Percentiles rank a stretch among this genome's conserved stretches.
Conservation (phyloP, 2,888 invertebrate genomes). For the Ophonus ardosiacus region DNA sequence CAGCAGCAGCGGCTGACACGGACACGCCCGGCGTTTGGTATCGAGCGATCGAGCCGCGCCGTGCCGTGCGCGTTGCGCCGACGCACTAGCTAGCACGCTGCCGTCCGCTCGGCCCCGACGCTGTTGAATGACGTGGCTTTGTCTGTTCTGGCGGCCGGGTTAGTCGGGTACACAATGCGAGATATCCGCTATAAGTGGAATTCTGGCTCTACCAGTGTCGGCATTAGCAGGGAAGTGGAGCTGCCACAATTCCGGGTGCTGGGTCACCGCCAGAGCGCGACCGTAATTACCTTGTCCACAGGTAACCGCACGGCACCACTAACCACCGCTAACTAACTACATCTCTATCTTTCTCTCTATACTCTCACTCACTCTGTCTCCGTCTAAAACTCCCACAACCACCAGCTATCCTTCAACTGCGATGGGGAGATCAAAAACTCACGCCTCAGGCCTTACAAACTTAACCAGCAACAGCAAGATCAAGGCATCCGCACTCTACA, state of each 20-base stretch:
- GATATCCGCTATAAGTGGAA: slow-evolving; percentile 98
- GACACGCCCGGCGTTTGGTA: slow-evolving; percentile 46
- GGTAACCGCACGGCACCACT: slow-evolving; percentile 83
- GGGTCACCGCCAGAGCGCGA: slow-evolving; percentile 96
- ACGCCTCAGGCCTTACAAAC: slow-evolving; percentile 22
- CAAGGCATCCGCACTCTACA: background rate
- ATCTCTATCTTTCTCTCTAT: slow-evolving; percentile 69
- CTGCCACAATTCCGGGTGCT: slow-evolving; percentile 98
- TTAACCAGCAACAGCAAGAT: slow-evolving; percentile 33
- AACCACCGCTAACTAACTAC: slow-evolving; percentile 72
- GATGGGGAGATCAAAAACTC: background rate
- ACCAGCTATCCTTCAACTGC: background rate
- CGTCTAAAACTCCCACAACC: slow-evolving; percentile 38
- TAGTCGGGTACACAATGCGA: slow-evolving; percentile 98
- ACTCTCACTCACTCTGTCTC: slow-evolving; percentile 63
- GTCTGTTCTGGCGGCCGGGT: slow-evolving; percentile 76
- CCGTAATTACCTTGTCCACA: slow-evolving; percentile 96
- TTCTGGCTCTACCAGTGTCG: slow-evolving; percentile 94
- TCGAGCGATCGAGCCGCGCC: slow-evolving; percentile 32
- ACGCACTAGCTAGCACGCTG: background rate
- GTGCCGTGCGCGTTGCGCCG: background rate
- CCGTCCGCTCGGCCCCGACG: slow-evolving; percentile 63
- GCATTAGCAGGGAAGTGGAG: slow-evolving; percentile 96
- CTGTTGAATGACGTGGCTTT: slow-evolving; percentile 75
- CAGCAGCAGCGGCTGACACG: slow-evolving; percentile 17